Conservation (phyloP, 2,797 vertebrate species). For the Acanthurus tractus region DNA sequence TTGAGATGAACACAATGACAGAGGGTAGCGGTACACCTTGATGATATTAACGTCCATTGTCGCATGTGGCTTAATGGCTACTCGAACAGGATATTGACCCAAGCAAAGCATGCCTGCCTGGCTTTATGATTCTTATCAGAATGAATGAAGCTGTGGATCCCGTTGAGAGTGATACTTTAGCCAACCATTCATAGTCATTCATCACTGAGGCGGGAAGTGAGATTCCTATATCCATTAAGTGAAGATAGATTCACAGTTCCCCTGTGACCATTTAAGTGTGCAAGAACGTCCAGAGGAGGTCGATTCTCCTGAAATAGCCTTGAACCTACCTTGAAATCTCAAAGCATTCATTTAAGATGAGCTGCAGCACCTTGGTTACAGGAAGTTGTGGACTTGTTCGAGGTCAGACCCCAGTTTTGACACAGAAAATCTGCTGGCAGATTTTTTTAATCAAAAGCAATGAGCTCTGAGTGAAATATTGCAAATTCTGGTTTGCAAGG, state of each 20-base stretch:
- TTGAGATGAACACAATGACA: constrained; percentile 82
- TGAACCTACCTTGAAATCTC: constrained; percentile 82
- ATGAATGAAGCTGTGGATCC: constrained; percentile 73
- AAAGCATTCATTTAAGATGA: constrained; percentile 52
- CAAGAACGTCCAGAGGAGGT: constrained; percentile 73
- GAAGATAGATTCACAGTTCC: constrained; percentile 82
- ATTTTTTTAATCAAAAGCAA: not conserved
- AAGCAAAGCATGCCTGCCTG: constrained; percentile 73
- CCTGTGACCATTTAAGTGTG: constrained; percentile 78
- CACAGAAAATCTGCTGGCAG: not conserved
- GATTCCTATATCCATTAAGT: constrained; percentile 83
- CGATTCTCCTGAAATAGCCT: constrained; percentile 76
- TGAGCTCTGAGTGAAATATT: not conserved
- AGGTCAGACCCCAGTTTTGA: not conserved
- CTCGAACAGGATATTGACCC: constrained; percentile 83
- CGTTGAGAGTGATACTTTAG: constrained; percentile 80
- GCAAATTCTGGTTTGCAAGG: not conserved
- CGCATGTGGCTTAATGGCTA: constrained; percentile 75
- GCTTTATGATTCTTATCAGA: constrained; percentile 84
- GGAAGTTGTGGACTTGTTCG: constrained; percentile 5
- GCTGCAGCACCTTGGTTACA: constrained; percentile 41
- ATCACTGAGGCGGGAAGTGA: constrained; percentile 80
- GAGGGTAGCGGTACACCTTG: constrained; percentile 68
- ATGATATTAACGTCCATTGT: constrained; percentile 80
- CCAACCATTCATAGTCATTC: constrained; percentile 77